phyloP scores from a whole-genome alignment of 2,888 invertebrate species.

The Acronicta alni region DNA sequence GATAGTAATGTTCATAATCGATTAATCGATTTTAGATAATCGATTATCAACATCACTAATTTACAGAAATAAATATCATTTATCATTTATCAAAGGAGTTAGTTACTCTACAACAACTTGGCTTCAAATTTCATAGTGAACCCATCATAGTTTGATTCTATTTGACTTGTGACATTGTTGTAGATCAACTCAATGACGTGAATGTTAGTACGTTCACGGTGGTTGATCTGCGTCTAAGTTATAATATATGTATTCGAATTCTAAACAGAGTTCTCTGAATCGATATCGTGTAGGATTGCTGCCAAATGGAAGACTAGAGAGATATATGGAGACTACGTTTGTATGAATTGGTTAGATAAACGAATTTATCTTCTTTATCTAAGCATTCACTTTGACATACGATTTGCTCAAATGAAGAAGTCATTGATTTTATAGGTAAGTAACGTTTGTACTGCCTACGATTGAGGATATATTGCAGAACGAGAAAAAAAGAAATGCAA shows the following conservation, averaged over 20 bases:
- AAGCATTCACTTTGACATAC: not conserved
- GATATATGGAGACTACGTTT: slow-evolving; percentile 3
- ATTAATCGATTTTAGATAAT: no score
- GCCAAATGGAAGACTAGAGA: slow-evolving; percentile 31
- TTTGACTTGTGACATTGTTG: slow-evolving; percentile 6
- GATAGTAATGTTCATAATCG: no score
- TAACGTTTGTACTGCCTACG: no score
- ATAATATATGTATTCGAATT: slow-evolving; percentile 30
- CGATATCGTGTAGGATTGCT: slow-evolving; percentile 25
- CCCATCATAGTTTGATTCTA: not conserved
- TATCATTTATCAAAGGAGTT: no score
- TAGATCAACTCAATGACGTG: slow-evolving; percentile 19
- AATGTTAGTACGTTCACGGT: slow-evolving; percentile 7
- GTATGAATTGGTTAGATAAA: slow-evolving; percentile 3
- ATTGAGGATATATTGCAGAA: no score
- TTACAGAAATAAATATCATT: no score
- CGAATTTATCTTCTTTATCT: not conserved
- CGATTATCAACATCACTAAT: no score
- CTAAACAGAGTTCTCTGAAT: slow-evolving; percentile 30
- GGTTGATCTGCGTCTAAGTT: slow-evolving; percentile 31
- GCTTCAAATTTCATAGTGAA: not conserved
- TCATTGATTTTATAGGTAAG: no score
- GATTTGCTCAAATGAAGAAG: no score
- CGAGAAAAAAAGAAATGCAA: no score
- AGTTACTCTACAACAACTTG: not conserved